Evolutionary conservation across 2,888 invertebrate species (phyloP).

Genomic region (Lycophotia porphyrea): DNA sequence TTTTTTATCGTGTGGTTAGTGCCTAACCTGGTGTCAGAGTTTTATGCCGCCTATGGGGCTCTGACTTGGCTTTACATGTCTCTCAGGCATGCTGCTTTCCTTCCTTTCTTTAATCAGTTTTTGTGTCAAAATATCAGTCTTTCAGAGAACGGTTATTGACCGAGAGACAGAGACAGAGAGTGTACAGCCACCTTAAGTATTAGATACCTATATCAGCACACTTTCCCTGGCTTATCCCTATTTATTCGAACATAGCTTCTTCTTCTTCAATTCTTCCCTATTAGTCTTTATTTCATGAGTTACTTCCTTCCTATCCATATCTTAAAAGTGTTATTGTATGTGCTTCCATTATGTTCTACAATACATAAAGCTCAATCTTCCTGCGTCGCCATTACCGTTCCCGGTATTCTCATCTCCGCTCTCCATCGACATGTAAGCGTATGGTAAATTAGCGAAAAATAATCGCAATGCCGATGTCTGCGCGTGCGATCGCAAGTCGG

Average conservation of each 20-base stretch:
- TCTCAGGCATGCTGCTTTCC: too few relatives aligned
- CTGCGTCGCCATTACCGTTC: constrained; percentile 58
- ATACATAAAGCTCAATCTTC: constrained; percentile 36
- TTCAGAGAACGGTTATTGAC: neutral
- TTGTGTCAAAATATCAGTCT: neutral
- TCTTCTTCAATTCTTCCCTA: neutral
- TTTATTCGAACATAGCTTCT: neutral
- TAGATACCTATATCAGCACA: neutral
- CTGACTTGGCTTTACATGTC: too few relatives aligned
- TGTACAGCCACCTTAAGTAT: neutral
- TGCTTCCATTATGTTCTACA: constrained; percentile 14
- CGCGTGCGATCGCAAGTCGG: constrained; percentile 62
- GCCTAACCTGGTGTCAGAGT: too few relatives aligned
- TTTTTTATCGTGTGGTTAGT: too few relatives aligned
- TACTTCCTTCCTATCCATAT: neutral
- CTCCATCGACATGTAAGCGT: constrained; percentile 72
- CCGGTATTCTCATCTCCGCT: constrained; percentile 69
- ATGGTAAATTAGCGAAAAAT: constrained; percentile 87
- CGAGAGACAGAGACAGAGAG: too few relatives aligned
- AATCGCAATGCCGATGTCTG: constrained; percentile 70
- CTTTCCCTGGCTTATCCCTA: neutral
- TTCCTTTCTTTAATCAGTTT: too few relatives aligned
- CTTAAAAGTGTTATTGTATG: neutral
- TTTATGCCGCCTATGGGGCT: too few relatives aligned
- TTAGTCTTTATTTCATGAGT: neutral